A percentile compares a stretch with the other conserved stretches of the same genome.
Evolutionary conservation across 2,113 vertebrate species (phyloP).

Genomic region (Hymenochirus boettgeri): DNA sequence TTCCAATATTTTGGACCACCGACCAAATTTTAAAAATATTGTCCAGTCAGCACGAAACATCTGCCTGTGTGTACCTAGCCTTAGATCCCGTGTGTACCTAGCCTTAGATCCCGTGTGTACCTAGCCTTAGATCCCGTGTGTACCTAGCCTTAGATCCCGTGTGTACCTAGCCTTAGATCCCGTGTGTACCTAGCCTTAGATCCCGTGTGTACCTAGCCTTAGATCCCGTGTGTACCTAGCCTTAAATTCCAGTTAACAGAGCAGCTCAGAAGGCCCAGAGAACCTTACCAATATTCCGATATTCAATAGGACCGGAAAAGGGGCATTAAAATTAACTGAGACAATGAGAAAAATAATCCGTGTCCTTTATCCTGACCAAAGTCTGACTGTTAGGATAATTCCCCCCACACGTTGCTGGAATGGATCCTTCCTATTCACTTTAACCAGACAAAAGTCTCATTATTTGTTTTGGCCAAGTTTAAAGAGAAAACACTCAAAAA

Average conservation of each 20-base stretch:
- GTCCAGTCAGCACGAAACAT: too few relatives aligned
- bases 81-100: too few relatives aligned
- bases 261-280: constrained; percentile 1
- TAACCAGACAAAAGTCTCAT: neutral
- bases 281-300: neutral
- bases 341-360: neutral
- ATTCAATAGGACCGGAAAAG: neutral
- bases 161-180: too few relatives aligned
- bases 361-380: neutral
- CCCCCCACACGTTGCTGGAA: neutral
- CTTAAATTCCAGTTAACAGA: constrained; percentile 10
- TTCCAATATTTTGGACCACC: too few relatives aligned
- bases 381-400: neutral
- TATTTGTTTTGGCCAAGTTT: constrained; percentile 5
- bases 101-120: too few relatives aligned
- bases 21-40: too few relatives aligned
- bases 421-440: neutral
- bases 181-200: too few relatives aligned
- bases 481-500: neutral
- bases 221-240: too few relatives aligned
- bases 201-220: too few relatives aligned
- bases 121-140: too few relatives aligned
- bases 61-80: too few relatives aligned
- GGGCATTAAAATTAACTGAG: neutral
- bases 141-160: too few relatives aligned